Evolutionary conservation across 1,140 invertebrate genomes (phyloP), one percentile per base, ranked within the genome.

Genomic region (Drosophila novamexicana): DNA sequence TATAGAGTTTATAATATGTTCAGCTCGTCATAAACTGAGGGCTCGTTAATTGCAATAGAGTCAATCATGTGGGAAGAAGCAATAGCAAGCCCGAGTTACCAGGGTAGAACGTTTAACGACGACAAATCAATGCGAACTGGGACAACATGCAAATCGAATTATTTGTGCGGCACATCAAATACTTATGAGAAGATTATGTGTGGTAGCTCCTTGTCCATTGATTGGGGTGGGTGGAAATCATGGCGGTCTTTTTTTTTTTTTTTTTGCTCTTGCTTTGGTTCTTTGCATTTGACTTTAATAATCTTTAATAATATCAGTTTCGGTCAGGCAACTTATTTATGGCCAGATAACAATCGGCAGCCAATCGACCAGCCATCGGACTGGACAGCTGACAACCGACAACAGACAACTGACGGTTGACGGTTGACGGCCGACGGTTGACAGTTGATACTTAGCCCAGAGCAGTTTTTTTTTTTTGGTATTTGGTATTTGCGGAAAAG

Each of bases 121-220:
- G 50, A 7, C 36, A 50, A 57, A 52, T 57, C 47, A 66, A 42
- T 66, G 36, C 12, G 37, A 40, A 12, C 22, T 53, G 57, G 37
- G 54, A 57, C 45, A 62, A 37, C 70, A 86, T 88, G 72, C 79
- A 86, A 86, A 86, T 89, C 84, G 80, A 89, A 89, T 86, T 86
- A 86, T 88, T 77, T 85, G 22, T 29, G 78, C 36, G 79, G 77
- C 75, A 88, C 86, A 86, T 88, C 75, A 86, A 86, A 88, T 70
- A 57, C 84, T 88, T 83, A 79, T 79, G 72, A 77, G 68, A 39
- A 50, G 76, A 76, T 88, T 84, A 54, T 65, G 52, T 70, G 54
- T 29, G 5, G 22, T 29, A 29, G 2, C 22, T 29, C 22, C 22
- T 29, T 5, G 2, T 64, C 42, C 63, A 72, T 29, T 37, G 47